These are phyloP conservation scores for Chiroxiphia lanceolata DNA, from an alignment of 2,797 vertebrate species.

Conservation along the genomic window DNA sequence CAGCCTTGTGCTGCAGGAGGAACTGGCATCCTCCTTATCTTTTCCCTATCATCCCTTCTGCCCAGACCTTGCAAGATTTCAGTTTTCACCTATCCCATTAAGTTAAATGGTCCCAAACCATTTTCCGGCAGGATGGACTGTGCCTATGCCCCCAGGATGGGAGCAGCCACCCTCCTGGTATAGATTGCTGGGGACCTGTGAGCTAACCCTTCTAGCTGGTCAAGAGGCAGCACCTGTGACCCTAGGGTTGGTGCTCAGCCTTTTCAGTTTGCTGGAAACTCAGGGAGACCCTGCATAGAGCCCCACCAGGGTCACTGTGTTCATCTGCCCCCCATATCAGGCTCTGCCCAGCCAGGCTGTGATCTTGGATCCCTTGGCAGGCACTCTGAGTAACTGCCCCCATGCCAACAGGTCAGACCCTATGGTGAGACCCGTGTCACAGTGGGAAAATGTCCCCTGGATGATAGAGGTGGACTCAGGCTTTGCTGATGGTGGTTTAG, in stretches of 20 bases:
- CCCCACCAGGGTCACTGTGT: neutral
- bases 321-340: neutral
- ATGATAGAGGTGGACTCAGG: neutral
- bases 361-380: neutral
- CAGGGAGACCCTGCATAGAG: neutral
- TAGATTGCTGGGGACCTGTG: neutral
- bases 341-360: neutral
- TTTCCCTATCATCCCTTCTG: neutral
- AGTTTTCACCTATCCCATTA: neutral
- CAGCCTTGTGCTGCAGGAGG: neutral
- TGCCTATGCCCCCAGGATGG: no score
- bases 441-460: neutral
- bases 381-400: neutral
- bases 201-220: neutral
- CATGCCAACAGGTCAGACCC: neutral
- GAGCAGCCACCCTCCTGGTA: accelerated
- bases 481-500: neutral
- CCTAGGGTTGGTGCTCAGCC: neutral
- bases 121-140: neutral
- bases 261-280: neutral
- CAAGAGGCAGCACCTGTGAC: neutral
- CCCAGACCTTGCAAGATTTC: neutral
- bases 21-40: neutral
- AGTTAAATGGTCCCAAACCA: neutral
- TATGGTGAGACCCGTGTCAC: accelerated